Conservation (phyloP, 2,888 invertebrate genomes). For the Mythimna lalbum region DNA sequence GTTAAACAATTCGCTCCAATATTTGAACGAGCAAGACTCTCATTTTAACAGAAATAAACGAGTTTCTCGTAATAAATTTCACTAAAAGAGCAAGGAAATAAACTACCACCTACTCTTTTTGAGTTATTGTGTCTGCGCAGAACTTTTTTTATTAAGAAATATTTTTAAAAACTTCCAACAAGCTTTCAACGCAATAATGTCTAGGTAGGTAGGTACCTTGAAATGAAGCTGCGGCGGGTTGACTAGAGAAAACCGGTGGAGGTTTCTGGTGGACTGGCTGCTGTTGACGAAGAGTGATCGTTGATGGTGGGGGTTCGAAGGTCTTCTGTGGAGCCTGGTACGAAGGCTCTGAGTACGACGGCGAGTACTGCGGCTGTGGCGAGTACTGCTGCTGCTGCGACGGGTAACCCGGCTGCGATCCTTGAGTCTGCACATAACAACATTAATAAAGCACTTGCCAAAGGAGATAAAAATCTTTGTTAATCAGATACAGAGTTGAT, state of each 20-base stretch:
- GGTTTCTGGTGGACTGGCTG: constrained; percentile 94
- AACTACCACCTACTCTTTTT: constrained; percentile 51
- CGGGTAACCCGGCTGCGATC: constrained; percentile 69
- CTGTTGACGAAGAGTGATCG: constrained; percentile 93
- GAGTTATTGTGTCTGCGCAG: constrained; percentile 34
- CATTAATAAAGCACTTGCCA: constrained; percentile 21
- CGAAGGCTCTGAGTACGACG: constrained; percentile 78
- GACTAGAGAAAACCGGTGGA: constrained; percentile 94
- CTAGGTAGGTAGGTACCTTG: constrained; percentile 85
- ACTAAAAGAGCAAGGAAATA: constrained; percentile 52
- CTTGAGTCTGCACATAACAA: constrained; percentile 64
- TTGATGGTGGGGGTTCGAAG: constrained; percentile 92
- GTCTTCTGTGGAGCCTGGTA: constrained; percentile 91
- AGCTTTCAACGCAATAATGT: background rate
- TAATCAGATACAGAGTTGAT: constrained; percentile 45
- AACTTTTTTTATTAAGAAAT: constrained; percentile 10
- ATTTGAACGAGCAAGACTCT: constrained; percentile 41
- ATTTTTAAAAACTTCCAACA: background rate
- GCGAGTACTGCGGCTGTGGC: constrained; percentile 73
- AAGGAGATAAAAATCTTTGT: constrained; percentile 9
- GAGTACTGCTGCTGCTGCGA: constrained; percentile 74
- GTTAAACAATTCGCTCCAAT: constrained; percentile 32
- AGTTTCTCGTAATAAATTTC: constrained; percentile 45
- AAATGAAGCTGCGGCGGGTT: constrained; percentile 94
- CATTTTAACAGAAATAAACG: constrained; percentile 45